phyloP scores from a whole-genome alignment of 2,888 invertebrate species.

The Spatulosminthurus flaviceps region DNA sequence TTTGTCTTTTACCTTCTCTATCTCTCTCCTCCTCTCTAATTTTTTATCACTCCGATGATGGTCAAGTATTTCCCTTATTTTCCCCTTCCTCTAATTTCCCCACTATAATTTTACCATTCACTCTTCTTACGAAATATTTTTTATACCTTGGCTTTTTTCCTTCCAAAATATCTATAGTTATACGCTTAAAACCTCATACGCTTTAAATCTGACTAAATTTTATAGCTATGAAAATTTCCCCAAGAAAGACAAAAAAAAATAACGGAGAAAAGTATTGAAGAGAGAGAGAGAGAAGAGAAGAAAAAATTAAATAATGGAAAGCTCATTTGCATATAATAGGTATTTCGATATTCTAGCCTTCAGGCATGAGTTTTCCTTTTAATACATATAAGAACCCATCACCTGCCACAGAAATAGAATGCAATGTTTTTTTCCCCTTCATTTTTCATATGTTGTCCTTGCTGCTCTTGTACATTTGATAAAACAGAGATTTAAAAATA shows the following conservation, averaged over 20 bases:
- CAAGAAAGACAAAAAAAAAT: not conserved
- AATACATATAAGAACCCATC: constrained; percentile 30
- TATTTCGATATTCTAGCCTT: constrained; percentile 47
- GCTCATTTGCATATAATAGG: constrained; percentile 61
- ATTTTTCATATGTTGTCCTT: constrained; percentile 47
- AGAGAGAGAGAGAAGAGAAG: constrained; percentile 23
- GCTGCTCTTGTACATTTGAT: constrained; percentile 32
- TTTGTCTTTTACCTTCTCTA: too few species aligned
- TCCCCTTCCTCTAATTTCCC: too few species aligned
- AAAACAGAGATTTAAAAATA: not conserved
- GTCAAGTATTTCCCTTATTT: too few species aligned
- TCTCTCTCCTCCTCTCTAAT: too few species aligned
- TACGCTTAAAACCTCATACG: not conserved
- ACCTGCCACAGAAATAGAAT: constrained; percentile 36
- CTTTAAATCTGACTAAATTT: not conserved
- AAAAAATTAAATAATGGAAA: constrained; percentile 54
- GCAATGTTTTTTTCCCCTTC: constrained; percentile 38
- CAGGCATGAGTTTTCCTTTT: constrained; percentile 37
- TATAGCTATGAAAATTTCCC: not conserved
- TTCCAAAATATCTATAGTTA: too few species aligned
- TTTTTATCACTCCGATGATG: too few species aligned
- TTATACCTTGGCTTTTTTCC: too few species aligned
- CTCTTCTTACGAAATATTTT: too few species aligned
- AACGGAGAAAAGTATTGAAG: constrained; percentile 31
- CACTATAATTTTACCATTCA: too few species aligned